A percentile compares a stretch with the other conserved stretches of the same genome.
Conservation (phyloP, 2,113 vertebrate genomes). For the Mirounga angustirostris region DNA sequence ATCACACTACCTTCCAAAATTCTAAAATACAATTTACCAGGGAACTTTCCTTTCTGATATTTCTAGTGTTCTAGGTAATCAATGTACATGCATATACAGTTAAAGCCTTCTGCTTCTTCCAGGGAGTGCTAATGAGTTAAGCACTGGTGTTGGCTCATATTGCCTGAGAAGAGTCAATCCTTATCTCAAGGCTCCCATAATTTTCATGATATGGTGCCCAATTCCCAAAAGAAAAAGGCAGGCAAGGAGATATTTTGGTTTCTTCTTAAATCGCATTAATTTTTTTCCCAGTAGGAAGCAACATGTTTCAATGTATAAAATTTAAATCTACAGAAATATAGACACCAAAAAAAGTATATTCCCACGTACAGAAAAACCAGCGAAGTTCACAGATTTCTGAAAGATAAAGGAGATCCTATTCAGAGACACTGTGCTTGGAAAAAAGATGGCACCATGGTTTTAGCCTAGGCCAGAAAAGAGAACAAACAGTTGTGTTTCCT, state of each 20-base stretch:
- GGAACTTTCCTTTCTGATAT: neutral
- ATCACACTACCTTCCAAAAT: neutral
- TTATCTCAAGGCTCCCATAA: neutral
- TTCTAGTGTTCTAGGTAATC: neutral
- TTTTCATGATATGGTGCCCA: neutral
- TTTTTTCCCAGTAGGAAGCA: slow-evolving; percentile 22
- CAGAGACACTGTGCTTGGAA: neutral
- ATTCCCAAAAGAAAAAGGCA: neutral
- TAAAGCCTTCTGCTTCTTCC: neutral
- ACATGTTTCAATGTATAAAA: slow-evolving; percentile 1
- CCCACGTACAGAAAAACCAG: neutral
- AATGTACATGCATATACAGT: neutral
- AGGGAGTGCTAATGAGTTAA: neutral
- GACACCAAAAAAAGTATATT: neutral
- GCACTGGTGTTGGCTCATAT: neutral
- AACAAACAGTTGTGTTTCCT: neutral
- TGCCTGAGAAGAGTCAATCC: neutral
- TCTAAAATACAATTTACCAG: neutral
- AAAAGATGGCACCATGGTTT: neutral
- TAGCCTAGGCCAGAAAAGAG: neutral
- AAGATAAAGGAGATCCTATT: neutral
- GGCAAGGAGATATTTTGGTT: neutral
- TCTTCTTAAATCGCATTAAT: neutral
- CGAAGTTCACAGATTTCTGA: neutral
- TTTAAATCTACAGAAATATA: neutral